Conservation (phyloP, 2,797 vertebrate genomes). For the Masticophis lateralis region DNA sequence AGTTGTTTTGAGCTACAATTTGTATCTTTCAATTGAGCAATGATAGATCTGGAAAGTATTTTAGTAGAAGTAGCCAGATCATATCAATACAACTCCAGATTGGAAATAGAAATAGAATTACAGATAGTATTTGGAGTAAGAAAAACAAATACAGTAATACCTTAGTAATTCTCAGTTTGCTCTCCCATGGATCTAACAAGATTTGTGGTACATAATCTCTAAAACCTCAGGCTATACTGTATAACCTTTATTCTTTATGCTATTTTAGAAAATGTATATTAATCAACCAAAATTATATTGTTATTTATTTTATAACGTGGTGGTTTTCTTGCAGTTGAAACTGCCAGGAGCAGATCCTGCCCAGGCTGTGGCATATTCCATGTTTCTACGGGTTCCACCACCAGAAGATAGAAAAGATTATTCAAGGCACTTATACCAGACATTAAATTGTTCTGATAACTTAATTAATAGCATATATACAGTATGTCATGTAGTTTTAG, state of each 20-base stretch:
- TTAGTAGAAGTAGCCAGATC: background rate
- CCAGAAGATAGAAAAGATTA: constrained; percentile 57
- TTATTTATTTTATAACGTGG: background rate
- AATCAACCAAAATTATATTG: background rate
- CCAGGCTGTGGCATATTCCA: constrained; percentile 55
- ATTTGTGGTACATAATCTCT: background rate
- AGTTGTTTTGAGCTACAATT: background rate
- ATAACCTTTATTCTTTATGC: background rate
- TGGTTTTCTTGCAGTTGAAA: constrained; percentile 61
- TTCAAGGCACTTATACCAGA: constrained; percentile 47
- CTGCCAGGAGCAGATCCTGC: constrained; percentile 47
- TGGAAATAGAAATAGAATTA: background rate
- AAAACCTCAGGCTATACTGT: background rate
- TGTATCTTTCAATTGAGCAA: background rate
- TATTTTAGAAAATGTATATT: background rate
- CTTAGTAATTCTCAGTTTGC: background rate
- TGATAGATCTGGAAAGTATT: background rate
- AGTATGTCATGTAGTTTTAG: background rate
- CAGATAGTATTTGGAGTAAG: background rate
- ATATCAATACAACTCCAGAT: background rate
- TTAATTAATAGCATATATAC: background rate
- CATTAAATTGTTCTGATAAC: background rate
- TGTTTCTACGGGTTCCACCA: constrained; percentile 64
- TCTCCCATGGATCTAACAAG: background rate
- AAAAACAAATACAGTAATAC: background rate